A percentile compares a stretch with the other conserved stretches of the same genome.
Conservation (phyloP, 2,797 vertebrate genomes). For the Cossypha dichroa region DNA sequence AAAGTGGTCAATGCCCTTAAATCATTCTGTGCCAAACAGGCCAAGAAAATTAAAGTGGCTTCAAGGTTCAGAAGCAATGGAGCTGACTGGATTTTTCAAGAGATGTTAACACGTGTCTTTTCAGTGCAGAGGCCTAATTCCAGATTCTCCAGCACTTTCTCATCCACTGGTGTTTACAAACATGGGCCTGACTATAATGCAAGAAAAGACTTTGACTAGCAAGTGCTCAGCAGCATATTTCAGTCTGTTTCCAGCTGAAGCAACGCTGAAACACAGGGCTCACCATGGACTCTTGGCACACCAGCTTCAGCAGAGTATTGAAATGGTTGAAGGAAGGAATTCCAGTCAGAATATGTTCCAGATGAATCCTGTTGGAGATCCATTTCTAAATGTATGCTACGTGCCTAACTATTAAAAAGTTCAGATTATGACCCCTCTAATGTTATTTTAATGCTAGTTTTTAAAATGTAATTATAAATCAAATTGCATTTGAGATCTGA, state of each 20-base stretch:
- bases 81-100: not conserved
- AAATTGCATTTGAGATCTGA: conserved; percentile 74
- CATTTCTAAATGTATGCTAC: conserved; percentile 46
- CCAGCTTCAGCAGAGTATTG: not conserved
- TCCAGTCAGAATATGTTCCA: conserved; percentile 1
- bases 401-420: conserved; percentile 54
- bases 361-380: conserved; percentile 51
- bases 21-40: not conserved
- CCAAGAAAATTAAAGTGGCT: not conserved
- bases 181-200: not conserved
- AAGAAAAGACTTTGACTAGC: not conserved
- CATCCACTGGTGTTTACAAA: not conserved
- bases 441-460: conserved; percentile 79
- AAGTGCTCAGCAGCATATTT: not conserved
- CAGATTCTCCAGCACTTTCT: not conserved
- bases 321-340: not conserved
- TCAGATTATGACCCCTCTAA: conserved; percentile 70
- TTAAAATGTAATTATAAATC: conserved; percentile 81
- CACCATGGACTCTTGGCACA: not conserved
- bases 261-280: not conserved
- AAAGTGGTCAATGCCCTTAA: not conserved
- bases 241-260: not conserved
- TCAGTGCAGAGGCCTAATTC: not conserved
- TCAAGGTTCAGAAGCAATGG: not conserved
- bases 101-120: not conserved